A percentile compares a stretch with the other conserved stretches of the same genome.
Conservation (phyloP, 1,140 invertebrate genomes). For the Lepidurus arcticus region DNA sequence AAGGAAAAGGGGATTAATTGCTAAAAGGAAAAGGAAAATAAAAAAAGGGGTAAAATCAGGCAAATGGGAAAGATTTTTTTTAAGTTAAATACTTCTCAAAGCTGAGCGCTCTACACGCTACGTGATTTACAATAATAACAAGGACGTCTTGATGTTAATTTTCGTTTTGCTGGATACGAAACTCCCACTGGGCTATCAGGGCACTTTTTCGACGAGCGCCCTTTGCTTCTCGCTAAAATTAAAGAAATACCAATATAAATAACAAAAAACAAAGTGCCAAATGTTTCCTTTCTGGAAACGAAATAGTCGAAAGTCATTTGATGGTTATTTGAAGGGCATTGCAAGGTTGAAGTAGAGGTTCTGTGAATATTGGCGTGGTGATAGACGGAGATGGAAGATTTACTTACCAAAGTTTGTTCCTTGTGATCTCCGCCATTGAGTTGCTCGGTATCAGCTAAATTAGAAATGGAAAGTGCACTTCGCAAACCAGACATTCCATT, state of each 20-base stretch:
- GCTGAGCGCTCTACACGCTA: slow-evolving; percentile 12
- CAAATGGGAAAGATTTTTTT: background rate
- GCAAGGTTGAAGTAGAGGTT: too few species aligned
- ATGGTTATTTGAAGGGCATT: too few species aligned
- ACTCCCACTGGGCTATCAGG: slow-evolving; percentile 52
- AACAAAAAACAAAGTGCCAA: too few species aligned
- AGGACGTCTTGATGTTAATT: background rate
- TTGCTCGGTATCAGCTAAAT: slow-evolving; percentile 39
- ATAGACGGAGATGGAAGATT: background rate
- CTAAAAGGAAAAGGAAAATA: too few species aligned
- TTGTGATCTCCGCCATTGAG: slow-evolving; percentile 2
- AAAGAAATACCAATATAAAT: slow-evolving; percentile 19
- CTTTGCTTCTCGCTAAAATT: slow-evolving; percentile 39
- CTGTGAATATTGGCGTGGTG: too few species aligned
- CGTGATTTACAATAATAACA: slow-evolving; percentile 8
- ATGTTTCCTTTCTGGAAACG: too few species aligned
- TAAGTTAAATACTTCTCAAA: background rate
- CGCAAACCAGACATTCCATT: slow-evolving; percentile 40
- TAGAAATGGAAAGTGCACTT: slow-evolving; percentile 40
- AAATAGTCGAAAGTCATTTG: too few species aligned
- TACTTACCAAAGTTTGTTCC: slow-evolving; percentile 28
- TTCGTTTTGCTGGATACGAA: slow-evolving; percentile 45
- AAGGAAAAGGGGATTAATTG: background rate
- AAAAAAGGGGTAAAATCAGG: background rate
- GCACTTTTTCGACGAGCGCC: slow-evolving; percentile 47